Percentiles rank a stretch among this genome's conserved stretches.
Conservation (phyloP, 2,797 vertebrate genomes). For the Zenarchopterus dispar region DNA sequence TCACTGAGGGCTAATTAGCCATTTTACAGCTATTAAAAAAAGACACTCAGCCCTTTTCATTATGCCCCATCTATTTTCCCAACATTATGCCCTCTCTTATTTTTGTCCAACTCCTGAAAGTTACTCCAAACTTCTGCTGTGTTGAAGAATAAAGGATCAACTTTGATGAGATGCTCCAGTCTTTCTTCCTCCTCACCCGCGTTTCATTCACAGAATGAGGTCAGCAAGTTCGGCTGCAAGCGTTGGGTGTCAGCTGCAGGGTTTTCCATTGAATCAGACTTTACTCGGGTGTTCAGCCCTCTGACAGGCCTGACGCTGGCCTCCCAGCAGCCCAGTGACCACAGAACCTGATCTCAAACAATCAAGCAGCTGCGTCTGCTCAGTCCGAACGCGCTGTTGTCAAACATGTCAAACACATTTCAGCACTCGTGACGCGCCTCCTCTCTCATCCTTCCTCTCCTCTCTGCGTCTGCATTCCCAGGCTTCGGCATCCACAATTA, state of each 20-base stretch:
- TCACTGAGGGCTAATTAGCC: conserved; percentile 74
- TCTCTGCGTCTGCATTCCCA: conserved; percentile 9
- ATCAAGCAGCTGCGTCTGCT: conserved; percentile 46
- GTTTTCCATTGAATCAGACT: conserved; percentile 75
- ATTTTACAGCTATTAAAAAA: conserved; percentile 71
- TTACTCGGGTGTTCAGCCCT: conserved; percentile 67
- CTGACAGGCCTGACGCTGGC: conserved; percentile 68
- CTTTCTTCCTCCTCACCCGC: conserved; percentile 29
- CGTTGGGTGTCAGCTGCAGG: conserved; percentile 77
- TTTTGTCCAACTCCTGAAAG: conserved; percentile 48
- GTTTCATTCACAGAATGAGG: conserved; percentile 64
- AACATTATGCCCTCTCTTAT: conserved; percentile 43
- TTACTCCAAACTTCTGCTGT: conserved; percentile 59
- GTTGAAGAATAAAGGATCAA: conserved; percentile 32
- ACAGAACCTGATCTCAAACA: conserved; percentile 72
- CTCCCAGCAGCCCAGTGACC: conserved; percentile 65
- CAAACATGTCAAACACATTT: conserved; percentile 33
- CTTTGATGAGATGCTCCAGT: conserved; percentile 32
- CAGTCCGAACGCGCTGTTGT: conserved; percentile 51
- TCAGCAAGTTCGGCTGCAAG: conserved; percentile 66
- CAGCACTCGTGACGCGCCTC: neutral
- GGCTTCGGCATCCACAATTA: conserved; percentile 52
- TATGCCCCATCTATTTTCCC: conserved; percentile 63
- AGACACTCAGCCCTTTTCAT: conserved; percentile 65
- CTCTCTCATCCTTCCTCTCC: conserved; percentile 8